phyloP scores from a whole-genome alignment of 2,113 vertebrate species.

The Halcyon malimbica region DNA sequence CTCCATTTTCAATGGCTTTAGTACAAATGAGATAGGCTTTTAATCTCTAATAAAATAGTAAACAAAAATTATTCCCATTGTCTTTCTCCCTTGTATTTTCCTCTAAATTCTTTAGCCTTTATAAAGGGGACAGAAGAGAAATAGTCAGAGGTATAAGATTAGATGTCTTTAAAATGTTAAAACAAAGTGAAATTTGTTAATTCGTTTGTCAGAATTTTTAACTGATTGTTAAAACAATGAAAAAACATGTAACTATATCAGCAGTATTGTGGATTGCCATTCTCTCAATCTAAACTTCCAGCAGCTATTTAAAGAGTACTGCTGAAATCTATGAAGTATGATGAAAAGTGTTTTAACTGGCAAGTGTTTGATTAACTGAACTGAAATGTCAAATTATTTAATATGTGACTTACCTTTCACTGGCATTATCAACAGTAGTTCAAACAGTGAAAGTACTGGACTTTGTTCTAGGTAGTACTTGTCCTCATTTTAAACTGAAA shows the following conservation, averaged over 20 bases:
- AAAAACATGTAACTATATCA: background rate
- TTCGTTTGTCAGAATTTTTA: background rate
- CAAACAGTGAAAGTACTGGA: constrained; percentile 3
- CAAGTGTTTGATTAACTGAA: constrained; percentile 14
- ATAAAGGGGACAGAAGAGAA: background rate
- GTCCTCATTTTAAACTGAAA: background rate
- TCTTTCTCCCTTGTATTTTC: background rate
- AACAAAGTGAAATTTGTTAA: background rate
- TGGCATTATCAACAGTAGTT: constrained; percentile 5
- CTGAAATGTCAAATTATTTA: constrained; percentile 30
- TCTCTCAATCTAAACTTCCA: background rate
- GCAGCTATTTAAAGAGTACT: background rate
- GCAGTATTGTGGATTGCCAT: background rate
- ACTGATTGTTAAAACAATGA: background rate
- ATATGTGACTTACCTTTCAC: background rate
- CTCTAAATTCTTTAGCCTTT: background rate
- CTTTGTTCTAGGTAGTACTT: background rate
- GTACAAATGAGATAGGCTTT: background rate
- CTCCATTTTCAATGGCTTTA: background rate
- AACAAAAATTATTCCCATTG: background rate
- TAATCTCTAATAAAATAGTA: background rate
- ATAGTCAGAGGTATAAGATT: background rate
- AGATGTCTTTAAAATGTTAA: background rate
- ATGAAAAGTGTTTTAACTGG: constrained; percentile 10
- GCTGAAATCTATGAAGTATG: background rate